Base-by-base conservation (phyloP, 37 sponge, comb jelly and placozoan species). In the Ianthella basta region DNA sequence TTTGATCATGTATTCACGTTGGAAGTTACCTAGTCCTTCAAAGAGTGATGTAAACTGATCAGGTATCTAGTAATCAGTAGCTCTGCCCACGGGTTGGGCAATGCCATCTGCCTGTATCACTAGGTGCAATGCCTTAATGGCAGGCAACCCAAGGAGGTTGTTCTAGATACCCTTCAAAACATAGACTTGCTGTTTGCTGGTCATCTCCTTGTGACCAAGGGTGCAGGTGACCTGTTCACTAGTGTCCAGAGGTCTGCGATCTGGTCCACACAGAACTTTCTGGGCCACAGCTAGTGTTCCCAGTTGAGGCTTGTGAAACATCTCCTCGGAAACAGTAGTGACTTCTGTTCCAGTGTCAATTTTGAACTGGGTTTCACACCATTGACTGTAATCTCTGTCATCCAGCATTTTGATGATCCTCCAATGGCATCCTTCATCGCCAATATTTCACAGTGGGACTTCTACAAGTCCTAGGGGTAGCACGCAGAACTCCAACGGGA, bases 341-440 rank as follows among this genome's bases (percentile, higher is more conserved):
- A 84, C 84, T 84, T 55, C 84, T 16, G 73, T 73, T 56, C 84
- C 84, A 50, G 84, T 84, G 70, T 84, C 84, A 54, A 84, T 18
- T 55, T 72, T 84, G 74, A 72, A 84, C 0, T n/a, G 44, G 53
- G 68, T 30, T 39, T 44, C 30, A 20, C 39, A 10, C 56, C 56
- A 27, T 24, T 0, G 19, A 83, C 50, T 55, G 32, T 24, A 20
- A 83, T 27, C 44, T 6, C 68, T 72, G 44, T 55, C 24, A 29
- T 83, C 83, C 83, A 83, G n/a, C 27, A 24, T 27, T 39, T 40
- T 10, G 70, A 33, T 69, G 35, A 30, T 29, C 32, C 27, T 40
- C 35, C 54, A 25, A 83, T 25, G 32, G 84, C 84, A 14, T 68
- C 84, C 4, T n/a, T n/a, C n/a, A n/a, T n/a, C n/a, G n/a, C n/a